phyloP scores from a whole-genome alignment of 2,797 vertebrate species.

The Sebastes dallii region DNA sequence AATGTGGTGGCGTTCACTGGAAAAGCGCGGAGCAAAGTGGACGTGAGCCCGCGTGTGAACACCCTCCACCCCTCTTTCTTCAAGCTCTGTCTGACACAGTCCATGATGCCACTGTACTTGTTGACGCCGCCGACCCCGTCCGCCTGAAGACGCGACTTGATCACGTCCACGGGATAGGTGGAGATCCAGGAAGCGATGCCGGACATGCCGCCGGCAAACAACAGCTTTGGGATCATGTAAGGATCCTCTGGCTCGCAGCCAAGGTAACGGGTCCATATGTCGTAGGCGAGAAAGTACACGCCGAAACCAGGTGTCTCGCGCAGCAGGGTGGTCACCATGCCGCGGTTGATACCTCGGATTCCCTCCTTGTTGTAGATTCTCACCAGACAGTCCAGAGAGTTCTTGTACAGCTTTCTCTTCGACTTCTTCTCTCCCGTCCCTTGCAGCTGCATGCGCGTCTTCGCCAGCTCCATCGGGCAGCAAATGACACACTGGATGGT shows the following conservation, averaged over 20 bases:
- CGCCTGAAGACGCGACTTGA: conserved; percentile 96
- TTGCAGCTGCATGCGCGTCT: conserved; percentile 98
- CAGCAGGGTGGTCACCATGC: conserved; percentile 93
- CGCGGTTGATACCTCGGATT: conserved; percentile 90
- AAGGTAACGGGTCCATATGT: conserved; percentile 88
- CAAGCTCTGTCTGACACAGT: conserved; percentile 92
- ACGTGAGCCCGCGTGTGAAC: conserved; percentile 93
- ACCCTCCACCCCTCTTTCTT: conserved; percentile 90
- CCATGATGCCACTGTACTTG: conserved; percentile 88
- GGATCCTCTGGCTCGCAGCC: conserved; percentile 91
- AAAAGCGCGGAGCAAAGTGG: conserved; percentile 94
- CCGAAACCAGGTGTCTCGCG: conserved; percentile 96
- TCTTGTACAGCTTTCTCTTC: conserved; percentile 90
- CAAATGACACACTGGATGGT: conserved; percentile 95
- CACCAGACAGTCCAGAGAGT: conserved; percentile 94
- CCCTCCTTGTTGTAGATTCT: conserved; percentile 94
- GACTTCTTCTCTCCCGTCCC: conserved; percentile 92
- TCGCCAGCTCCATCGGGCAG: conserved; percentile 98
- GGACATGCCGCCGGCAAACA: conserved; percentile 93
- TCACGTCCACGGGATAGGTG: conserved; percentile 96
- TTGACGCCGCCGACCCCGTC: conserved; percentile 89
- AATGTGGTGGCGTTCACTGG: conserved; percentile 97
- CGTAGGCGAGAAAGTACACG: conserved; percentile 95
- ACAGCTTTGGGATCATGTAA: conserved; percentile 92
- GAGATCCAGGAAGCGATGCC: conserved; percentile 96